Conservation (phyloP, 2,797 vertebrate species). For the Semotilus atromaculatus region DNA sequence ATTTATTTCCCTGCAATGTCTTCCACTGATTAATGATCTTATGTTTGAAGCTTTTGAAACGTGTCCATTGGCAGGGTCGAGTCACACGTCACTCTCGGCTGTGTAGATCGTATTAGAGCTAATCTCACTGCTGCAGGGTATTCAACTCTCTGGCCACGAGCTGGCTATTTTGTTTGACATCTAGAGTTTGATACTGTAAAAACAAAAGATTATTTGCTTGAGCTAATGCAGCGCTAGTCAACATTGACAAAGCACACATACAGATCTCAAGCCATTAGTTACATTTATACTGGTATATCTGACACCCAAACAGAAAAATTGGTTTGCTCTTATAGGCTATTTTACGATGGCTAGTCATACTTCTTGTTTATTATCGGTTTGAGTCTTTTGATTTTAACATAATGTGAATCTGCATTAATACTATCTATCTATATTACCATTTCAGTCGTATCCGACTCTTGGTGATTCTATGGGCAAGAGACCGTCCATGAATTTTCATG, state of each 20-base stretch:
- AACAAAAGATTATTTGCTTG: not conserved
- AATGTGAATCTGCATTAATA: too few relatives aligned
- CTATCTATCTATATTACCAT: too few relatives aligned
- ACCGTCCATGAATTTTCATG: too few relatives aligned
- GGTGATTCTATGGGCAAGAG: too few relatives aligned
- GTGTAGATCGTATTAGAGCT: conserved; percentile 27
- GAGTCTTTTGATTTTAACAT: not conserved
- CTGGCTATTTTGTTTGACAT: conserved; percentile 6
- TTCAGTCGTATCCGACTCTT: too few relatives aligned
- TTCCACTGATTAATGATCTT: not conserved
- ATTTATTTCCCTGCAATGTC: not conserved
- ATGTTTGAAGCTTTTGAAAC: not conserved
- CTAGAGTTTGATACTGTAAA: conserved; percentile 10
- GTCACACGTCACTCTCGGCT: not conserved
- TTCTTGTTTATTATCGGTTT: not conserved
- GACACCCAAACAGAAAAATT: not conserved
- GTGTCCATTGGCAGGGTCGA: not conserved
- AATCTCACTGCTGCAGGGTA: conserved; percentile 20
- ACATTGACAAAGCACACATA: not conserved
- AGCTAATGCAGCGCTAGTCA: not conserved
- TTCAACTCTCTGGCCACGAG: conserved; percentile 1
- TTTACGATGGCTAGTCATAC: not conserved
- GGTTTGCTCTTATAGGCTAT: not conserved
- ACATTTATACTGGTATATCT: not conserved
- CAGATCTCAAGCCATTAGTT: not conserved